These are phyloP conservation scores for Eurystomus glaucurus DNA, from an alignment of 2,797 vertebrate species.

Conservation along the genomic window DNA sequence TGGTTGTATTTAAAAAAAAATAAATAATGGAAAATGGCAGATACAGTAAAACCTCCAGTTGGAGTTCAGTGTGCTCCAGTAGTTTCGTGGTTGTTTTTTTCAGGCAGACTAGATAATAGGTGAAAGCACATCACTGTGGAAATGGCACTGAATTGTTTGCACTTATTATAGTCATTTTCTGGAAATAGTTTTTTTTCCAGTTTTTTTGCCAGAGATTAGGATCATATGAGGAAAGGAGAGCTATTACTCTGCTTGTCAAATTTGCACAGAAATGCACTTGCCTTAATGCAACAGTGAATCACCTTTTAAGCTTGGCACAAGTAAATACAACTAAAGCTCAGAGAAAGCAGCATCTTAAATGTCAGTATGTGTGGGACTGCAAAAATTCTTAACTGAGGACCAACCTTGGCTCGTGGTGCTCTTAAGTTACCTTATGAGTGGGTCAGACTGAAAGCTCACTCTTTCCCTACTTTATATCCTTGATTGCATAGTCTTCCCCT, in stretches of 20 bases:
- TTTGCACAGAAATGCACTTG: background rate
- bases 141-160: slow-evolving; percentile 45
- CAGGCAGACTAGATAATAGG: background rate
- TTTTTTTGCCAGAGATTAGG: slow-evolving; percentile 3
- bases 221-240: slow-evolving; percentile 1
- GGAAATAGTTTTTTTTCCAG: background rate
- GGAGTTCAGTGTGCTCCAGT: background rate
- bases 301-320: background rate
- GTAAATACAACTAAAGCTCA: background rate
- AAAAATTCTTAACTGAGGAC: background rate
- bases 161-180: slow-evolving; percentile 34
- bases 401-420: background rate
- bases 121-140: slow-evolving; percentile 25
- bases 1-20: background rate
- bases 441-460: background rate
- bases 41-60: background rate
- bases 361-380: background rate
- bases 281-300: background rate
- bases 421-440: background rate
- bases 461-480: background rate
- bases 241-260: slow-evolving; percentile 42
- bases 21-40: background rate
- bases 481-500: background rate
- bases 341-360: background rate
- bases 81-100: slow-evolving; percentile 40